Percentiles rank a stretch among this genome's conserved stretches.
Conservation (phyloP, 1,140 invertebrate genomes). For the Macrobrachium rosenbergii region DNA sequence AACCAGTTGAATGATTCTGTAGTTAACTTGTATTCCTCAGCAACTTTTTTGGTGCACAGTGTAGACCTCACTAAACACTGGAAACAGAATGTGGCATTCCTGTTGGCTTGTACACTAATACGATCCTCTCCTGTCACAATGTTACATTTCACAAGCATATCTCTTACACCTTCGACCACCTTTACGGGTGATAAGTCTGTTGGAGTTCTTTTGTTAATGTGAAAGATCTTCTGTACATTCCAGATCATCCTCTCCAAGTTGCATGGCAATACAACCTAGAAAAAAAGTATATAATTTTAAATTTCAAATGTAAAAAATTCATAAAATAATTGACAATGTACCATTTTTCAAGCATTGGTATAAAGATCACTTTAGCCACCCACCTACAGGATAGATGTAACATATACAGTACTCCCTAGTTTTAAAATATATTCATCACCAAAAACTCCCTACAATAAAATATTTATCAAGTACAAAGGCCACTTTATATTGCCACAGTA, state of each 20-base stretch:
- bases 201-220: conserved; percentile 93
- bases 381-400: too few relatives aligned
- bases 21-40: conserved; percentile 94
- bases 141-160: conserved; percentile 89
- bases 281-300: conserved; percentile 16
- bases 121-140: conserved; percentile 96
- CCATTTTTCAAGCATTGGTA: background rate
- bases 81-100: conserved; percentile 98
- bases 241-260: conserved; percentile 99
- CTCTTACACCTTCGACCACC: conserved; percentile 79
- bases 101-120: conserved; percentile 95
- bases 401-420: too few relatives aligned
- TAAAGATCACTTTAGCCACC: too few relatives aligned
- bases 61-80: conserved; percentile 96
- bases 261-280: conserved; percentile 89
- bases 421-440: too few relatives aligned
- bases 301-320: background rate
- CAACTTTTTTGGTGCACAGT: conserved; percentile 94
- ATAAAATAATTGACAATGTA: background rate
- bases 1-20: conserved; percentile 99
- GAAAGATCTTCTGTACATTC: conserved; percentile 99
- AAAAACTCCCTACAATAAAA: too few relatives aligned
- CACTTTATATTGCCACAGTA: too few relatives aligned
- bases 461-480: too few relatives aligned
- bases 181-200: conserved; percentile 90